Evolutionary conservation across 2,888 invertebrate species (phyloP).

Genomic region (Xestobium rufovillosum): DNA sequence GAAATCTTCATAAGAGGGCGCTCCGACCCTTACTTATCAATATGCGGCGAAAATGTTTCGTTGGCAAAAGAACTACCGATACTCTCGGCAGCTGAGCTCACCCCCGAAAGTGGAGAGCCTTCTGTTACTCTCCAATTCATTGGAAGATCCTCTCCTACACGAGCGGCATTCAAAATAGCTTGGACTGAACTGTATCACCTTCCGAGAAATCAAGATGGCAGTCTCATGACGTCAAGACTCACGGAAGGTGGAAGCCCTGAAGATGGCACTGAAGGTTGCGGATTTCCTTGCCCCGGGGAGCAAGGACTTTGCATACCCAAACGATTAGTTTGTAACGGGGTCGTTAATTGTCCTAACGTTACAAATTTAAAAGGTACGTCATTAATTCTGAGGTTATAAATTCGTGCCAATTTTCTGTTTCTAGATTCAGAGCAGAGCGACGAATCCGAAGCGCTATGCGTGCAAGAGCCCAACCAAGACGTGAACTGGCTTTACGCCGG

Average conservation of each 20-base stretch:
- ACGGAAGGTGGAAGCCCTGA: conserved; percentile 51
- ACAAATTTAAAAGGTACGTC: conserved; percentile 47
- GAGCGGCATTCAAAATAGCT: conserved; percentile 79
- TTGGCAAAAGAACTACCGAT: conserved; percentile 73
- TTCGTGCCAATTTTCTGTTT: conserved; percentile 19
- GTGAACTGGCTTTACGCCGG: conserved; percentile 40
- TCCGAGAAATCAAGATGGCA: conserved; percentile 76
- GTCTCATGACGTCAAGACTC: conserved; percentile 65
- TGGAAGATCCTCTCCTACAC: conserved; percentile 68
- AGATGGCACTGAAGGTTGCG: conserved; percentile 56
- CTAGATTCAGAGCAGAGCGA: conserved; percentile 49
- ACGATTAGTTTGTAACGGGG: conserved; percentile 77
- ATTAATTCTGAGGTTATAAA: background rate
- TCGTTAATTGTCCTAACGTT: conserved; percentile 77
- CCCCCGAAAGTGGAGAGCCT: conserved; percentile 53
- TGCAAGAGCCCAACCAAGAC: conserved; percentile 32
- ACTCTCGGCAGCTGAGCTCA: conserved; percentile 69
- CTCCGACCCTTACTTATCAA: conserved; percentile 67
- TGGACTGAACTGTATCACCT: conserved; percentile 86
- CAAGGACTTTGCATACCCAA: conserved; percentile 77
- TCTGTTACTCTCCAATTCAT: conserved; percentile 50
- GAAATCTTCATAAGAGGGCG: conserved; percentile 58
- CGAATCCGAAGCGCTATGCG: conserved; percentile 68
- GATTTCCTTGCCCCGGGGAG: conserved; percentile 81
- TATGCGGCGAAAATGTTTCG: conserved; percentile 82